A percentile compares a stretch with the other conserved stretches of the same genome.
Conservation (phyloP, 2,888 invertebrate species). For the Eupithecia exiguata region DNA sequence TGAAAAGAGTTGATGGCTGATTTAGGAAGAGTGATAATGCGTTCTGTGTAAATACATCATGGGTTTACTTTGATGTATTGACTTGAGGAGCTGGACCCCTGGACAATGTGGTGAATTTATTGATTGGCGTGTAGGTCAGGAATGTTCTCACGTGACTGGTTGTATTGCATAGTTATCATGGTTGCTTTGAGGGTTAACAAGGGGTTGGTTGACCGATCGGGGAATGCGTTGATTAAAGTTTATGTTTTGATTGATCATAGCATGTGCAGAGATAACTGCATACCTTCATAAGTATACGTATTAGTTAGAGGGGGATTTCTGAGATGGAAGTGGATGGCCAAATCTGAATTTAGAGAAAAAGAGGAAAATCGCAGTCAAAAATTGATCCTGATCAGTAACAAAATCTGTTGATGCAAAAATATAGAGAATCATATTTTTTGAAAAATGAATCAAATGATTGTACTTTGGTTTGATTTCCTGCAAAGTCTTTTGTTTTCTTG, state of each 20-base stretch:
- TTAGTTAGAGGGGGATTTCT: neutral
- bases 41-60: conserved; percentile 82
- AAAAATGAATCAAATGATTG: too few species aligned
- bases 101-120: conserved; percentile 38
- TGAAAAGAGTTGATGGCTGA: conserved; percentile 85
- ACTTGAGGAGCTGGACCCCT: conserved; percentile 53
- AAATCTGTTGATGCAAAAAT: neutral
- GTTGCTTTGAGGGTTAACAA: conserved; percentile 62
- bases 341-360: neutral
- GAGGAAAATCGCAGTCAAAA: neutral
- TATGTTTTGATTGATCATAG: conserved; percentile 57
- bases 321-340: neutral
- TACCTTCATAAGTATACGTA: neutral
- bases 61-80: conserved; percentile 82
- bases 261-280: conserved; percentile 3
- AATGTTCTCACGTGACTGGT: conserved; percentile 48
- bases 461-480: too few species aligned
- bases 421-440: too few species aligned
- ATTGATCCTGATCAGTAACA: neutral
- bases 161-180: conserved; percentile 66
- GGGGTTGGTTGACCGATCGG: conserved; percentile 58
- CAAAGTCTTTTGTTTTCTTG: too few species aligned
- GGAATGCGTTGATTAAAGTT: conserved; percentile 72
- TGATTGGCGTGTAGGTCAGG: conserved; percentile 54
- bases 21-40: conserved; percentile 83